Base-by-base conservation (phyloP, 1,140 invertebrate genomes). In the Drosophila auraria region DNA sequence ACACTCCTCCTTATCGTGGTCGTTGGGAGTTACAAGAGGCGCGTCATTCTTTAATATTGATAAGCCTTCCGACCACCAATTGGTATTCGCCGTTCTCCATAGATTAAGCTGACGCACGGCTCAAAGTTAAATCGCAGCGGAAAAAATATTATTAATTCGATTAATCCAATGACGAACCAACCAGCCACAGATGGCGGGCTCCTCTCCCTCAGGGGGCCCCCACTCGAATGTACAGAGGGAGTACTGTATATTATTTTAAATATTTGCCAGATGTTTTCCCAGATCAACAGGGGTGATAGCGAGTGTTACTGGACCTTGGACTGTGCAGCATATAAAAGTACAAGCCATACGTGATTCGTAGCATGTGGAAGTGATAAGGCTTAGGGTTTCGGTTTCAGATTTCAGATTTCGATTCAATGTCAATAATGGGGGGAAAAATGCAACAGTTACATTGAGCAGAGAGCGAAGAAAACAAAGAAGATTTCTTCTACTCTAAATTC, bases 51-150 rank as follows among this genome's bases (percentile, higher is more conserved):
- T 51, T 11, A 6, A 5, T 33, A 7, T 44, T 44, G 70, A 73
- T 73, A 73, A 72, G 68, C 45, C 17, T 15, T 36, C 14, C 17
- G 11, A 14, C 15, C 20, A 59, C 57, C 40, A 40, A 54, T 36
- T 20, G 49, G 47, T 25, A 36, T 40, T 44, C 17, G 15, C 36
- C 17, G 8, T 27, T 42, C n/a, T 44, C 33, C 33, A 23, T 72
- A 73, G 70, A 73, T 73, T 73, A 73, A 56, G 64, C 64, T 69
- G 50, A 71, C 68, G 64, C 50, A 69, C 15, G 33, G 68, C 49
- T 49, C 40, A 69, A 57, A 71, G 40, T 69, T 69, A 70, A 71
- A 71, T 71, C 50, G 45, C 47, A 30, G 63, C 5, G 20, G 12
- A 11, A n/a, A 45, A 65, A 38, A 53, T 70, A 66, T 53, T 53